These are phyloP conservation scores for Drosophila setosimentum DNA, from an alignment of 2,888 invertebrate species.

Conservation along the genomic window DNA sequence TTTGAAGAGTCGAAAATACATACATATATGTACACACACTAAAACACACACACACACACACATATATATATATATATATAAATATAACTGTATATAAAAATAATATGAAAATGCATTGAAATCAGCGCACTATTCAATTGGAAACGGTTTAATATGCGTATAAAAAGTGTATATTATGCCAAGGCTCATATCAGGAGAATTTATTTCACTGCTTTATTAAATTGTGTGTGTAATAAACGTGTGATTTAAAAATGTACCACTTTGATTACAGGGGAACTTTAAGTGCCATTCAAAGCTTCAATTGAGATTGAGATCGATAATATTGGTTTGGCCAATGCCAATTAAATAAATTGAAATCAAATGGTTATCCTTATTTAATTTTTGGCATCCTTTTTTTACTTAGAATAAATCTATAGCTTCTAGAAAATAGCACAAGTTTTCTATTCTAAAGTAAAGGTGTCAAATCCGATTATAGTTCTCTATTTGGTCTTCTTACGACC, in stretches of 20 bases:
- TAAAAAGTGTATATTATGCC: constrained; percentile 63
- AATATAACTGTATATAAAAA: constrained; percentile 27
- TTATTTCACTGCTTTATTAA: constrained; percentile 27
- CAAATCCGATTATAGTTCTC: background rate
- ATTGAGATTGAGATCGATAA: background rate
- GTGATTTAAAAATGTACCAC: background rate
- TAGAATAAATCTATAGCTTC: background rate
- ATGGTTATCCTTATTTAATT: background rate
- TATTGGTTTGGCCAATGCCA: background rate
- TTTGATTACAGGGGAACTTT: constrained; percentile 6
- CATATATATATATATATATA: background rate
- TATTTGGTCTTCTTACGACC: background rate
- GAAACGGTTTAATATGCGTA: constrained; percentile 75
- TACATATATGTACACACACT: too few relatives aligned
- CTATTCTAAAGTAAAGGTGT: background rate
- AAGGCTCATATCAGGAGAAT: constrained; percentile 39
- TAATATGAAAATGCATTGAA: constrained; percentile 64
- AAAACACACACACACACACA: constrained; percentile 1
- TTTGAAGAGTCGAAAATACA: constrained; percentile 50
- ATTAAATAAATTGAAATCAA: background rate
- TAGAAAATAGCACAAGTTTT: background rate
- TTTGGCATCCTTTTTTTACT: background rate
- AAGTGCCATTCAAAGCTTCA: constrained; percentile 7
- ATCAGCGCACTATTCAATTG: constrained; percentile 73
- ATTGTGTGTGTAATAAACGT: background rate